These are phyloP conservation scores for Gymnosoma rotundatum DNA, from an alignment of 2,888 invertebrate genomes.

Conservation along the genomic window DNA sequence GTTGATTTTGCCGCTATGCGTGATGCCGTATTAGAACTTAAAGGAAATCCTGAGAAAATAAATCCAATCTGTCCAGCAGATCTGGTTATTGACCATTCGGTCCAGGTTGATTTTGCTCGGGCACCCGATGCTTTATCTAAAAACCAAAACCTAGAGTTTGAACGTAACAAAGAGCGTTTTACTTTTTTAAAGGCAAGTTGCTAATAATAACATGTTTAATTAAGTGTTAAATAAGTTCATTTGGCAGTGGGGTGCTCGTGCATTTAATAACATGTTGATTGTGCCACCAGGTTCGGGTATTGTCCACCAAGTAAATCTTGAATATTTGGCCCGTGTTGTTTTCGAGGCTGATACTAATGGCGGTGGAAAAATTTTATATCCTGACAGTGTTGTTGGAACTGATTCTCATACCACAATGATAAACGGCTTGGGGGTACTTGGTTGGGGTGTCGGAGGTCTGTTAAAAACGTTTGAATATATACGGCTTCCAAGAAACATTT, in stretches of 20 bases:
- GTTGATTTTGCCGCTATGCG: constrained; percentile 99
- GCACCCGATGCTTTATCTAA: constrained; percentile 93
- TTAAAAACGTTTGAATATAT: not conserved
- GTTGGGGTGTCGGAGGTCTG: constrained; percentile 96
- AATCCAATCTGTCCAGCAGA: constrained; percentile 99
- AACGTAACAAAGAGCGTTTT: constrained; percentile 97
- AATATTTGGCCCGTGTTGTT: constrained; percentile 95
- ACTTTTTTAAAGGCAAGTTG: constrained; percentile 93
- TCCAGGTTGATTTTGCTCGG: constrained; percentile 96
- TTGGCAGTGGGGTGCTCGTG: constrained; percentile 95
- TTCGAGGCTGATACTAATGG: constrained; percentile 85
- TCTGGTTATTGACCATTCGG: constrained; percentile 98
- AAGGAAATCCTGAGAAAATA: constrained; percentile 95
- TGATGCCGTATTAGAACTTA: constrained; percentile 93
- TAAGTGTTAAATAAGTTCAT: constrained; percentile 50
- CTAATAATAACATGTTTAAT: not conserved
- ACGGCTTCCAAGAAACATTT: not conserved
- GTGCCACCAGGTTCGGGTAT: constrained; percentile 99
- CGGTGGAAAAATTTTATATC: constrained; percentile 85
- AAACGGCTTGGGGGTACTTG: constrained; percentile 97
- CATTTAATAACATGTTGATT: constrained; percentile 97
- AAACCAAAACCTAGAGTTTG: constrained; percentile 97
- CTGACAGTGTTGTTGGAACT: constrained; percentile 97
- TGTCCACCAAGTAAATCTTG: constrained; percentile 98
- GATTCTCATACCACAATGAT: constrained; percentile 99